phyloP scores from a whole-genome alignment of 2,797 vertebrate genomes.

The Smutsia temminckii region DNA sequence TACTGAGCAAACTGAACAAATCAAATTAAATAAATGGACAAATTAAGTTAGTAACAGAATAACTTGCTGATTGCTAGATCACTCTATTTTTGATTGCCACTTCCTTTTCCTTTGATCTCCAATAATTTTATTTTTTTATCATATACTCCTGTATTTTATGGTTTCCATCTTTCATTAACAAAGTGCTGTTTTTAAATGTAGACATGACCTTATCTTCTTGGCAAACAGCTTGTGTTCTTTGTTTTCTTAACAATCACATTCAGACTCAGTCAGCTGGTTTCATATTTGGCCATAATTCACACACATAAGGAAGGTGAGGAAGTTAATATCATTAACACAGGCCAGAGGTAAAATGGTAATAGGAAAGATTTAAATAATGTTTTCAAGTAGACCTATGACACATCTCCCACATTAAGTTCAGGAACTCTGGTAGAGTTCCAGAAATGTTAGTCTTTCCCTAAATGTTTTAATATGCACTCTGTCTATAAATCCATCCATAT shows the following conservation, averaged over 20 bases:
- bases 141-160: conserved; percentile 45
- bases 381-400: neutral
- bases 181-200: neutral
- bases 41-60: conserved; percentile 74
- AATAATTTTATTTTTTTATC: conserved; percentile 47
- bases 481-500: neutral
- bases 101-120: conserved; percentile 60
- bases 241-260: conserved; percentile 20
- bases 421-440: neutral
- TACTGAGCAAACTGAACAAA: conserved; percentile 71
- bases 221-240: conserved; percentile 1
- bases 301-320: neutral
- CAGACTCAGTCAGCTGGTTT: neutral
- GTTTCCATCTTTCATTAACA: conserved; percentile 55
- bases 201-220: conserved; percentile 53
- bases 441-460: neutral
- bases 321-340: conserved; percentile 16
- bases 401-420: neutral
- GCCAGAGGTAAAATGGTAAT: neutral
- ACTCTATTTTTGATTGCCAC: conserved; percentile 37
- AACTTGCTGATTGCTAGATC: conserved; percentile 57
- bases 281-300: neutral
- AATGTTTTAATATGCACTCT: neutral
- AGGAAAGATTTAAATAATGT: neutral
- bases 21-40: conserved; percentile 67